Conservation (phyloP, 1,140 invertebrate species). For the Ditylenchus dipsaci region DNA sequence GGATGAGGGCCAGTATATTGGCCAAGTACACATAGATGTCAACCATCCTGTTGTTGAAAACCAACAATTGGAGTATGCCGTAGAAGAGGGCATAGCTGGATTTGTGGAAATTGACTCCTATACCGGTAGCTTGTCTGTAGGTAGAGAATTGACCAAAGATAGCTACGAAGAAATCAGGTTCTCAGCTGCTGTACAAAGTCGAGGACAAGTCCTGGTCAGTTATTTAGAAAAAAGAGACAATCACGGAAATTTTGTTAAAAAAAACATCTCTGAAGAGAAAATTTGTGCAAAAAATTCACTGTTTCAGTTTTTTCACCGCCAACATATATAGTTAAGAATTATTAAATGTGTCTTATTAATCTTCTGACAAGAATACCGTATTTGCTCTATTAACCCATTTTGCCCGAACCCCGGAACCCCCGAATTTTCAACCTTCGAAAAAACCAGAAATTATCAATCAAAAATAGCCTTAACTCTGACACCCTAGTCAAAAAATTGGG, state of each 20-base stretch:
- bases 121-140: conserved; percentile 26
- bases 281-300: no score
- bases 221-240: conserved; percentile 2
- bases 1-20: conserved; percentile 31
- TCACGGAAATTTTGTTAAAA: background rate
- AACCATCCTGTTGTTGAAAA: background rate
- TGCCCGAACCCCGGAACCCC: no score
- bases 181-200: conserved; percentile 20
- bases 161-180: conserved; percentile 41
- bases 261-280: no score
- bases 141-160: conserved; percentile 27
- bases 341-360: no score
- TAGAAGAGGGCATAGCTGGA: conserved; percentile 37
- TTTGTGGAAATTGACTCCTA: conserved; percentile 32
- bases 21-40: conserved; percentile 10
- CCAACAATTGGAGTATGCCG: conserved; percentile 23
- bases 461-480: no score
- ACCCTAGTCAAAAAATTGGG: no score
- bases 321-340: no score
- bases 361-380: no score
- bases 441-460: no score
- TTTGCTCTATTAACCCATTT: no score
- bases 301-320: no score
- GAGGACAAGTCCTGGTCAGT: conserved; percentile 32
- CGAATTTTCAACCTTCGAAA: no score